Base-by-base conservation (phyloP, 2,797 vertebrate genomes). In the Distichodus sexfasciatus region DNA sequence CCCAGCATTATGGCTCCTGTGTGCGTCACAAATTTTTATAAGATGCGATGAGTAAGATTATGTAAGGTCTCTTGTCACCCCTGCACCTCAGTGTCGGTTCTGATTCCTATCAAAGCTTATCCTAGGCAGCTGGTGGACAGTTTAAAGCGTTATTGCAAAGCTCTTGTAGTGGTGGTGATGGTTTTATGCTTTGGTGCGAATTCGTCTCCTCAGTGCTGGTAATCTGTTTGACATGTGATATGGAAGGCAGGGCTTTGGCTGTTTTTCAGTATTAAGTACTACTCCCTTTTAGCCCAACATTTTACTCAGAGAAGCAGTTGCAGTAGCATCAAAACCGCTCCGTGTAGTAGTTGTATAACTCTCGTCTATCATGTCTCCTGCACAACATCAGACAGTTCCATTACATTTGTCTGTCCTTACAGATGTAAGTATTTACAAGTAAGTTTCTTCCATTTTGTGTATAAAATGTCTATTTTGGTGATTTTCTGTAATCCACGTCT, bases 201-300 rank as follows among this genome's bases (percentile, higher is more conserved):
- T 59, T 19, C 10, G 4, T 24, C 66, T 57, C 24, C 26, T 53
- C 31, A 40, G 21, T 33, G 23, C 66, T 70, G 24, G 9, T 48
- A 43, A 50, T 62, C 48, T 66, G 66, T 77, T 36, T 62, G 35
- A 29, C n/a, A n/a, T 8, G 28, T 74, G 71, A 66, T 74, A 55
- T 66, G 67, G 50, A 64, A 64, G 65, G 36, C 44, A 60, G 31
- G 62, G 26, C 66, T 67, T 67, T 77, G 55, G 36, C 71, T 58
- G 26, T 41, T 8, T 35, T 62, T 65, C 61, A 62, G 29, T 23
- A 47, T 58, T 15, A 38, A 38, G 54, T 28, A 1, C 29, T 46
- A 61, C 26, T 21, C 21, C 33, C 17, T 48, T 24, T 55, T 14
- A 40, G 28, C 61, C 23, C n/a, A n/a, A 38, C 38, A 24, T 57